Base-by-base conservation (phyloP, 2,888 invertebrate species). In the Encarsia formosa region DNA sequence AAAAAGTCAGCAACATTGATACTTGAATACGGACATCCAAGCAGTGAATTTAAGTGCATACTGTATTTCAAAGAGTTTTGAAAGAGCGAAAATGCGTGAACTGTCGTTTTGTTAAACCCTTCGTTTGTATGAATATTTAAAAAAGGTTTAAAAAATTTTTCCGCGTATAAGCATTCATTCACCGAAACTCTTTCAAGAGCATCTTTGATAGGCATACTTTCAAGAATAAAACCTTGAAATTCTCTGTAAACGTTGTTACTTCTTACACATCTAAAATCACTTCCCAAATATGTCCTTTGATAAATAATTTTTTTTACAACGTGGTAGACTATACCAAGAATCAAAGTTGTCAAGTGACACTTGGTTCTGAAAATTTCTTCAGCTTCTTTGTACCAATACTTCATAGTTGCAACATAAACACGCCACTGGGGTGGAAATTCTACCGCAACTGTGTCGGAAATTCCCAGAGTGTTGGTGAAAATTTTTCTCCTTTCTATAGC, bases 1-100 rank as follows among this genome's bases (percentile, higher is more conserved):
- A 80, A 88, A 56, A 81, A 76, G 61, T 82, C 80, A 13, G 80
- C 79, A 64, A 85, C 78, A 29, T 77, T 73, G 29, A 81, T 79
- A 58, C 75, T 71, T 31, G 76, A 67, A 63, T 81, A 83, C 0
- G 85, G 85, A 51, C 72, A 75, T 49, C 78, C 75, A 44, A 89
- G 78, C 31, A 90, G 65, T 1, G 75, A 76, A 74, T 89, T 90
- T 8, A 91, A 70, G 61, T 80, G 74, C 61, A 81, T 79, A 2
- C 80, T 69, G 60, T 81, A 79, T 13, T 76, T 73, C 31, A 85
- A 67, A 62, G 81, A 81, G 70, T 79, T 81, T 66, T 86, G 87
- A 65, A 85, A 82, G 65, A 84, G 80, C 2, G 85, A 80, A 67
- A 84, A 84, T 4, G 74, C 73, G 61, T 86, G 85, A 58, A 86